Evolutionary conservation across 2,888 invertebrate species (phyloP).

Genomic region (Brachypalpus laphriformis): DNA sequence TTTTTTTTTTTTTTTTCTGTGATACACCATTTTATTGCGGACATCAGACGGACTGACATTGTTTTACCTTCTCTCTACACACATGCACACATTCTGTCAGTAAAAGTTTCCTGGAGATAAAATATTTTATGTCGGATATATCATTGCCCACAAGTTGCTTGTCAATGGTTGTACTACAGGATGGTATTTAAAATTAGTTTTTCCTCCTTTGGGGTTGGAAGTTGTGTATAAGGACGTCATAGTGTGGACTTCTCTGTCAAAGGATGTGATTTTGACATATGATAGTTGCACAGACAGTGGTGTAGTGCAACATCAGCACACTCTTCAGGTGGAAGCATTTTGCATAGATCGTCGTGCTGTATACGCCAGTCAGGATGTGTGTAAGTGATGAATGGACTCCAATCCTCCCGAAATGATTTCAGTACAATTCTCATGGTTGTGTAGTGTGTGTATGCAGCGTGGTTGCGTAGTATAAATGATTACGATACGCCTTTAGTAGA

Average conservation of each 20-base stretch:
- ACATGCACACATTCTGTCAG: neutral
- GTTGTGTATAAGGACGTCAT: neutral
- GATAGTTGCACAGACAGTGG: neutral
- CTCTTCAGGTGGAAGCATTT: no score
- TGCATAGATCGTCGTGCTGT: no score
- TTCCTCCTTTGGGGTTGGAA: conserved; percentile 1
- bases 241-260: neutral
- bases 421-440: no score
- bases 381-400: no score
- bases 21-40: neutral
- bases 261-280: conserved; percentile 8
- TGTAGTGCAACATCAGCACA: neutral
- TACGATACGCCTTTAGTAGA: no score
- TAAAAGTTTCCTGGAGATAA: conserved; percentile 42
- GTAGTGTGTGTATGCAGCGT: no score
- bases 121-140: conserved; percentile 44
- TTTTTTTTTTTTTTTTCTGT: neutral
- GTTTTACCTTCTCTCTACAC: neutral
- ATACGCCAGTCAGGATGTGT: no score
- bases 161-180: conserved; percentile 31
- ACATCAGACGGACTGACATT: conserved; percentile 5
- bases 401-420: no score
- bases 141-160: conserved; percentile 37
- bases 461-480: no score
- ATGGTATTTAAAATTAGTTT: conserved; percentile 40